Evolutionary conservation across 2,888 invertebrate species (phyloP).

Genomic region (Tetranychus piercei): DNA sequence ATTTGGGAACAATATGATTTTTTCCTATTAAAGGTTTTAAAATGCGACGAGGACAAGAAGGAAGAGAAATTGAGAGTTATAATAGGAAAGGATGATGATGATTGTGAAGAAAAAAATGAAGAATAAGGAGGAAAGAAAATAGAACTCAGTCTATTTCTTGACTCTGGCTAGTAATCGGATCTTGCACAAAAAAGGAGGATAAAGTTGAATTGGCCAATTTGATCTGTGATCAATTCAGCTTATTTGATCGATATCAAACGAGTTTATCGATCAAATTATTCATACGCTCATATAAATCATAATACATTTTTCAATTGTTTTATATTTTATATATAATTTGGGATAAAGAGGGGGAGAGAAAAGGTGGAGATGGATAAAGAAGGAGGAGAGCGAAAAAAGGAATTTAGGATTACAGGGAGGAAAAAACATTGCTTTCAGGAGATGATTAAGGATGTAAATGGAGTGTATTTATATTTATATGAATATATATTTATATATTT

Average conservation of each 20-base stretch:
- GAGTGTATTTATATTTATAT: not conserved
- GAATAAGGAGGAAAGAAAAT: not conserved
- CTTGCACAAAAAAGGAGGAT: not conserved
- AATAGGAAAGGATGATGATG: not conserved
- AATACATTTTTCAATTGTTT: not conserved
- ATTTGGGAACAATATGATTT: too few relatives aligned
- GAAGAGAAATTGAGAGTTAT: not conserved
- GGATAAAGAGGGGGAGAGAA: not conserved
- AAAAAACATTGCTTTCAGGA: not conserved
- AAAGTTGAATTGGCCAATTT: not conserved
- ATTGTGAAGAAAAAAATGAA: constrained; percentile 4
- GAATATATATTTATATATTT: not conserved
- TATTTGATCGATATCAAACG: not conserved
- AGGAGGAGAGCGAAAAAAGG: not conserved
- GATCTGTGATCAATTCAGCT: not conserved
- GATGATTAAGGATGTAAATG: not conserved
- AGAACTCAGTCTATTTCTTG: not conserved
- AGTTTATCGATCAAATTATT: constrained; percentile 1
- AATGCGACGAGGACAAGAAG: not conserved
- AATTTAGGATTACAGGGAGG: not conserved
- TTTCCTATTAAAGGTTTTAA: not conserved
- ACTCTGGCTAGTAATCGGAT: constrained; percentile 2
- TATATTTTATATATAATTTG: not conserved
- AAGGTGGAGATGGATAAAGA: not conserved
- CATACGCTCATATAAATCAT: not conserved